A percentile compares a stretch with the other conserved stretches of the same genome.
Conservation (phyloP, 2,888 invertebrate species). For the Isoperla grammatica region DNA sequence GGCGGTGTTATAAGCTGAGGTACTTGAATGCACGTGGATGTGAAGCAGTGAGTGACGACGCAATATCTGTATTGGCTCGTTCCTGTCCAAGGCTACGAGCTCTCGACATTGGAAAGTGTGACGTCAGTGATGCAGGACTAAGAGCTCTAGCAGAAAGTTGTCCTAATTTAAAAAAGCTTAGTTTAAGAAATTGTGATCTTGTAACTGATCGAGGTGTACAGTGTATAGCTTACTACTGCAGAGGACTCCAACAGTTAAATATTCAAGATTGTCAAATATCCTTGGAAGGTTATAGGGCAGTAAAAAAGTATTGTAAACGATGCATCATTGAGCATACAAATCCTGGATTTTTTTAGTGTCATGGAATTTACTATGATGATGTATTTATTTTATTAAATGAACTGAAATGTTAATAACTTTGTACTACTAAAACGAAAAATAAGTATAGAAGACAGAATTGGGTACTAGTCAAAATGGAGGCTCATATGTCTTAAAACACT, state of each 20-base stretch:
- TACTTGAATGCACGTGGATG: conserved; percentile 90
- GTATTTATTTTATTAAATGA: too few relatives aligned
- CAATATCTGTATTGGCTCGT: conserved; percentile 77
- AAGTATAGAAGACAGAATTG: too few relatives aligned
- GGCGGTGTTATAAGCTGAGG: conserved; percentile 80
- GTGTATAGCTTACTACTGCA: conserved; percentile 82
- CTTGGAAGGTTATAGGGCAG: conserved; percentile 80
- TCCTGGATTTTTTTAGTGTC: conserved; percentile 77
- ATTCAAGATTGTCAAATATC: conserved; percentile 92
- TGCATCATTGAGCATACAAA: conserved; percentile 95
- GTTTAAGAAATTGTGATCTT: conserved; percentile 84
- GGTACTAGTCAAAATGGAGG: too few relatives aligned
- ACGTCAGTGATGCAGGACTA: conserved; percentile 84
- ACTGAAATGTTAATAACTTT: too few relatives aligned
- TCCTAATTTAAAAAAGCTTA: conserved; percentile 84
- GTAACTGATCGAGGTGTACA: conserved; percentile 85
- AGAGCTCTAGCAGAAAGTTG: conserved; percentile 82
- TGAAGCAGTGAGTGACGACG: conserved; percentile 90
- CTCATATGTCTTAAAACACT: too few relatives aligned
- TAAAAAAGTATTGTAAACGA: conserved; percentile 86
- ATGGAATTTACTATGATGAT: too few relatives aligned
- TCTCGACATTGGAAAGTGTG: conserved; percentile 88
- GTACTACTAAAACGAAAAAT: too few relatives aligned
- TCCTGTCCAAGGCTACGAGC: conserved; percentile 82
- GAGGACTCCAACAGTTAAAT: conserved; percentile 84